Percentiles rank a stretch among this genome's conserved stretches.
Conservation (phyloP, 2,797 vertebrate genomes). For the Acanthiza pusilla region DNA sequence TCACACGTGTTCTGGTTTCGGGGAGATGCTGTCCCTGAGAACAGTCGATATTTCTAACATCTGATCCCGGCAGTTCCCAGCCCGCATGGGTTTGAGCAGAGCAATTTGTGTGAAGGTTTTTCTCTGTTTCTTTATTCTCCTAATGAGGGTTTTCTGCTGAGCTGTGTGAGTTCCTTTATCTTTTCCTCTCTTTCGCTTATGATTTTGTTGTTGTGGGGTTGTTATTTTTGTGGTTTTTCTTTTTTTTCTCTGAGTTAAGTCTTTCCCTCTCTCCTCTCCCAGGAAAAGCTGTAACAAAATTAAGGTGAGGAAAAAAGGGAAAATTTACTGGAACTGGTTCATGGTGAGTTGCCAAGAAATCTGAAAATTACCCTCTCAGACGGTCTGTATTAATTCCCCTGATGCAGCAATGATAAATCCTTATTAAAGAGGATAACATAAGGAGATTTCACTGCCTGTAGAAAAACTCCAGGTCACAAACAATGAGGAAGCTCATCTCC, state of each 20-base stretch:
- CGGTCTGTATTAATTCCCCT: neutral
- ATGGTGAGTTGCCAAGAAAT: neutral
- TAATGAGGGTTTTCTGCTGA: neutral
- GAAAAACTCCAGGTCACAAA: neutral
- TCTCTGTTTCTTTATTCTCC: neutral
- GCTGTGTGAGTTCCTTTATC: neutral
- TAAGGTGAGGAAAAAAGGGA: neutral
- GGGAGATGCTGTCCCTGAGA: neutral
- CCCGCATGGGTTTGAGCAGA: neutral
- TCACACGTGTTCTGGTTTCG: neutral
- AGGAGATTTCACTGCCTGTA: neutral
- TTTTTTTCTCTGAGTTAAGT: neutral
- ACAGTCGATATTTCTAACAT: neutral
- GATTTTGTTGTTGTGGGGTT: neutral
- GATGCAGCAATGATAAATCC: conserved; percentile 42
- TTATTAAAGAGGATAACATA: conserved; percentile 24
- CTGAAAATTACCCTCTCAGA: conserved; percentile 45
- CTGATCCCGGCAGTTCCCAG: conserved; percentile 25
- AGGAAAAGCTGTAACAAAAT: conserved; percentile 14
- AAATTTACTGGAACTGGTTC: neutral
- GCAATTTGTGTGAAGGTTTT: neutral
- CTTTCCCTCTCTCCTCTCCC: neutral
- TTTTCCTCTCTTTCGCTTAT: neutral
- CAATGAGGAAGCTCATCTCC: neutral
- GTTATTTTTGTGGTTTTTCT: neutral